A percentile compares a stretch with the other conserved stretches of the same genome.
Evolutionary conservation across 37 sponge, comb jelly and placozoan genomes (phyloP).

Genomic region (Halichondria panicea): DNA sequence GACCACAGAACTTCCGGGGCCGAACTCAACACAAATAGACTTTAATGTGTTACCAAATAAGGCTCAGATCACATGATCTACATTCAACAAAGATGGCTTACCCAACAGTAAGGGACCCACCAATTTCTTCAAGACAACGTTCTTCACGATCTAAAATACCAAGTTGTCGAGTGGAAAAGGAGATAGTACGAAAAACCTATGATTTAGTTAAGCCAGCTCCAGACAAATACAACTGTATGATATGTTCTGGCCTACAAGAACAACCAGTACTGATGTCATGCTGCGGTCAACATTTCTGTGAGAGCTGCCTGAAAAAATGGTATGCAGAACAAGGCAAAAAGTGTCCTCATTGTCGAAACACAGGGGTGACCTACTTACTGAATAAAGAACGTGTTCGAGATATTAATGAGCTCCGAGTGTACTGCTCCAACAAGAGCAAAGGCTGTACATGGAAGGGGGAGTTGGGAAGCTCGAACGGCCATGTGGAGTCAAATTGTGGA

Average conservation of each 20-base stretch:
- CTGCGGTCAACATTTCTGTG: constrained; percentile 25
- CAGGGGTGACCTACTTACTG: neutral
- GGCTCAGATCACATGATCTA: too few relatives aligned
- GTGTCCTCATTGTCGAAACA: constrained; percentile 19
- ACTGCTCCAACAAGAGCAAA: neutral
- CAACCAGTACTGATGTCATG: neutral
- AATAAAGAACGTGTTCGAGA: constrained; percentile 13
- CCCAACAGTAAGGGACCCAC: too few relatives aligned
- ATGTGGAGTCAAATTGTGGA: constrained; percentile 5
- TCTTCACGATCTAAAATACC: too few relatives aligned
- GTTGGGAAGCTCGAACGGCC: neutral
- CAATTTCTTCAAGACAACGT: too few relatives aligned
- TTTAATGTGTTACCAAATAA: too few relatives aligned
- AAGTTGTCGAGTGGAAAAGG: too few relatives aligned
- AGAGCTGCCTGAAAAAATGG: neutral
- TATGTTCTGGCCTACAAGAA: constrained; percentile 1
- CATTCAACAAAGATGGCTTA: too few relatives aligned
- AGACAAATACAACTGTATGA: neutral
- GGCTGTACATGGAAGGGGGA: constrained; percentile 27
- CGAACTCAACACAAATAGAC: too few relatives aligned
- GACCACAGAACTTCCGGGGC: too few relatives aligned
- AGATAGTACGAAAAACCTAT: too few relatives aligned
- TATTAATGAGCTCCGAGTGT: constrained; percentile 8
- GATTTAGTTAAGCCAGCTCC: neutral
- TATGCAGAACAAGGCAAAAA: neutral